Percentiles rank a stretch among this genome's conserved stretches.
These are phyloP conservation scores for Scaptomyza hsui DNA, from an alignment of 1,140 invertebrate genomes.

Conservation along the genomic window DNA sequence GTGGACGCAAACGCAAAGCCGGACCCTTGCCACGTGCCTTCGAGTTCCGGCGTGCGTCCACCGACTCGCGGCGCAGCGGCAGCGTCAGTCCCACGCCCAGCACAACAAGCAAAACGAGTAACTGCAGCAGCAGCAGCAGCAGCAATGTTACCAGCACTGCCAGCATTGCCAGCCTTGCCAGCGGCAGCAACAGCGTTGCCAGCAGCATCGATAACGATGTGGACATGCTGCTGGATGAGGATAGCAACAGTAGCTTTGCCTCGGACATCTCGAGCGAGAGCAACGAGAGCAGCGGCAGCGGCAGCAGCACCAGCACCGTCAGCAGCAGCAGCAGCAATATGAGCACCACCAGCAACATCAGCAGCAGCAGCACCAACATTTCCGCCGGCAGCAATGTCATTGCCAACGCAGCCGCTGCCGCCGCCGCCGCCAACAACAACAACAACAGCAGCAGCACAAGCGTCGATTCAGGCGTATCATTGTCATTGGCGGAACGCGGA, in stretches of 20 bases:
- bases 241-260: conserved; percentile 44
- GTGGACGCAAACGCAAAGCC: conserved; percentile 89
- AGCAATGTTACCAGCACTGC: too few species aligned
- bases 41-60: conserved; percentile 85
- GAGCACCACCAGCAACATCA: background rate
- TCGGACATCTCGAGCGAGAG: conserved; percentile 23
- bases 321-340: background rate
- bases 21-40: conserved; percentile 92
- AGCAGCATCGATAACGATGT: background rate
- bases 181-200: background rate
- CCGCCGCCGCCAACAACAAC: background rate
- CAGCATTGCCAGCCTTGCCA: conserved; percentile 31
- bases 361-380: background rate
- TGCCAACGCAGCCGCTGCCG: too few species aligned
- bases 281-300: background rate
- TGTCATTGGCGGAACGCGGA: too few species aligned
- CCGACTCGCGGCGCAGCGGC: conserved; percentile 49
- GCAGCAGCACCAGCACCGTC: background rate
- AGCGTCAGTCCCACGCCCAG: conserved; percentile 79
- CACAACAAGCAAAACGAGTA: conserved; percentile 21
- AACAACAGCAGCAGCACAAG: background rate
- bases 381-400: background rate
- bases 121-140: background rate
- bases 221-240: conserved; percentile 66
- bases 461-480: too few species aligned